phyloP scores from a whole-genome alignment of 2,888 invertebrate species.

The Ecliptopera silaceata region DNA sequence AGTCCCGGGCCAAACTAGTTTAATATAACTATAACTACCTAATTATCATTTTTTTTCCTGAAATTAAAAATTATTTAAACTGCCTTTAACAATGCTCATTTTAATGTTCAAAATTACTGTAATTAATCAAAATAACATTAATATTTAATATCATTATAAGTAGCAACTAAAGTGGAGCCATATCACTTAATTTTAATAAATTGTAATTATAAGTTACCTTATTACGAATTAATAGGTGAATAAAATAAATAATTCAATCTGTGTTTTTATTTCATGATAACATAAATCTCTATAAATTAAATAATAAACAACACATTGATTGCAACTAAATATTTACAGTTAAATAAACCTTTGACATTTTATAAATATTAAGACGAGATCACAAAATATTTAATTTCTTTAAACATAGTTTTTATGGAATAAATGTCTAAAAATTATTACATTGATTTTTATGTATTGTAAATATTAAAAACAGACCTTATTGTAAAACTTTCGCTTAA shows the following conservation, averaged over 20 bases:
- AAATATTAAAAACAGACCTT: neutral
- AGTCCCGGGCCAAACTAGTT: too few relatives aligned
- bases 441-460: too few relatives aligned
- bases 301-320: conserved; percentile 42
- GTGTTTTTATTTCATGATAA: conserved; percentile 54
- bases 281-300: conserved; percentile 36
- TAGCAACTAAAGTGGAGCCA: conserved; percentile 69
- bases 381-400: conserved; percentile 2
- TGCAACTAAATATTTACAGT: conserved; percentile 17
- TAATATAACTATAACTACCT: too few relatives aligned
- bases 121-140: conserved; percentile 21
- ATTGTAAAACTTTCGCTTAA: conserved; percentile 3
- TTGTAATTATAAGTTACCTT: conserved; percentile 73
- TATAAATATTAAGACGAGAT: conserved; percentile 1
- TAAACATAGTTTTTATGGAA: neutral
- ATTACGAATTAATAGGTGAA: conserved; percentile 50
- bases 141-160: conserved; percentile 37
- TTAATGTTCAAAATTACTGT: conserved; percentile 24
- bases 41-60: too few relatives aligned
- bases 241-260: conserved; percentile 45
- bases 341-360: conserved; percentile 1
- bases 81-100: conserved; percentile 37
- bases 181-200: conserved; percentile 69
- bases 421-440: too few relatives aligned
- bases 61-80: conserved; percentile 23